Evolutionary conservation across 2,888 invertebrate genomes (phyloP), one percentile per base, ranked within the genome.

Genomic region (Erebia aethiops): DNA sequence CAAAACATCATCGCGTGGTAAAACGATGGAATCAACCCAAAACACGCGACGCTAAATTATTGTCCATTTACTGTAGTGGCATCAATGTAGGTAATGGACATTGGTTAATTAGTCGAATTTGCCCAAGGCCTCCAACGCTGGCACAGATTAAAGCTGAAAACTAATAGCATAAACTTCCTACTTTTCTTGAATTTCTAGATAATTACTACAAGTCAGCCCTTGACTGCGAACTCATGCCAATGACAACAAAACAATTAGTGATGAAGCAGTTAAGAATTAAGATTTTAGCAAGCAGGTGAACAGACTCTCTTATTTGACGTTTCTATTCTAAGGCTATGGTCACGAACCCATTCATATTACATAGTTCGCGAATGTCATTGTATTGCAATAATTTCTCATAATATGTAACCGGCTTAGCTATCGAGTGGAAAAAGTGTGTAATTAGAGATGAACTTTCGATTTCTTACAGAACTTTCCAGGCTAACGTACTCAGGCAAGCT

Each of bases 401-500:
- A 77, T 73, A 75, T 70, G 70, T 77, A 77, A 76, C 76, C 71
- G 72, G 51, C 69, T 65, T 61, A 61, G 61, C 57, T 68, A 69
- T 74, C 73, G 72, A 67, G 54, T 65, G 70, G 76, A 77, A 78
- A 80, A 78, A 77, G 74, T 74, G 35, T 70, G 73, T 73, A 72
- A 70, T 58, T 69, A 76, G 77, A 72, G 74, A 72, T 65, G 70
- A 69, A 78, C 80, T 80, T 80, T 79, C 80, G 70, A 77, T 79
- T 78, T 79, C 78, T 73, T 75, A 70, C 56, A 67, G 71, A 74
- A 79, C 80, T 79, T 80, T 80, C 79, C 78, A 79, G 71, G 66
- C 72, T 71, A 76, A 74, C 68, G 75, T 70, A 72, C 77, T 71
- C 71, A 60, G 57, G 10, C 14, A 56, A 18, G 56, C 41, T 57